These are phyloP conservation scores for Tapirus indicus DNA, from an alignment of 2,797 vertebrate species.

Conservation along the genomic window DNA sequence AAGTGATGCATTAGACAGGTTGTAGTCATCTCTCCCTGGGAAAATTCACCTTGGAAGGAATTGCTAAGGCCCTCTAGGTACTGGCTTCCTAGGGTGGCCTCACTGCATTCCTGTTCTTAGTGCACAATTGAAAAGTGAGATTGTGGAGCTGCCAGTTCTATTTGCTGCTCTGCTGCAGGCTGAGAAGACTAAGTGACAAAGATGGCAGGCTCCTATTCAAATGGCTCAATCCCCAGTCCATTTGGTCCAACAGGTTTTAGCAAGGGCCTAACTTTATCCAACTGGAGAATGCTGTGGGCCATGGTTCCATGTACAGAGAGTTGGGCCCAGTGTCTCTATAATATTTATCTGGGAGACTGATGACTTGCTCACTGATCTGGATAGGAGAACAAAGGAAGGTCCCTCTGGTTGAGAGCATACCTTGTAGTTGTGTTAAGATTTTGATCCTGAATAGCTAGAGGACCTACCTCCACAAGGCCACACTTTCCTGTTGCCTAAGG, in stretches of 20 bases:
- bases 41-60: not conserved
- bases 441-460: not conserved
- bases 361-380: not conserved
- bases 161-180: not conserved
- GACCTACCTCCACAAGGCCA: not conserved
- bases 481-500: not conserved
- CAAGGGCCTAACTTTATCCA: not conserved
- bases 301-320: no score
- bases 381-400: not conserved
- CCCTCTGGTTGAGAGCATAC: not conserved
- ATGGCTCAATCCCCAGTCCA: no score
- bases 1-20: not conserved
- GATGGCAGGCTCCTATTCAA: not conserved
- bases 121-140: not conserved
- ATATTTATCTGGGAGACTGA: not conserved
- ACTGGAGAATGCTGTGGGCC: not conserved
- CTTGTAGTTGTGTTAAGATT: not conserved
- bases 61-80: not conserved
- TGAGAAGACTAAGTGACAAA: not conserved
- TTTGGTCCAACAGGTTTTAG: not conserved
- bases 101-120: not conserved
- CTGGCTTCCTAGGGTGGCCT: not conserved
- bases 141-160: not conserved
- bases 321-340: not conserved
- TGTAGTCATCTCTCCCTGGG: not conserved